Evolutionary conservation across 2,113 vertebrate species (phyloP).

Genomic region (Callipepla squamata): DNA sequence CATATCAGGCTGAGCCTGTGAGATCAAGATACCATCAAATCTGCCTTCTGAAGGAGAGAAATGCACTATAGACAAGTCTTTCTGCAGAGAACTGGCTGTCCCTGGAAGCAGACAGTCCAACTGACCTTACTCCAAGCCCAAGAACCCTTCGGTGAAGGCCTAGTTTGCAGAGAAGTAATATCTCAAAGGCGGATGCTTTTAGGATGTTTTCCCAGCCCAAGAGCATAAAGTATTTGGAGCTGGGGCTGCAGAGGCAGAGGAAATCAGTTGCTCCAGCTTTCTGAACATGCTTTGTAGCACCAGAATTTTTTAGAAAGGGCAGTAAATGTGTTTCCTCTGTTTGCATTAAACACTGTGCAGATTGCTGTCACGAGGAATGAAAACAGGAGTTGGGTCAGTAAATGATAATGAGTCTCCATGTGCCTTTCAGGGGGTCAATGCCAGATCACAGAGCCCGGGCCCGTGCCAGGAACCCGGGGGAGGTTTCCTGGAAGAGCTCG

Average conservation of each 20-base stretch:
- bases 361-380: slow-evolving; percentile 70
- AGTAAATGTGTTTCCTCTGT: slow-evolving; percentile 68
- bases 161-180: neutral
- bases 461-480: slow-evolving; percentile 24
- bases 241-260: slow-evolving; percentile 3
- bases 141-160: neutral
- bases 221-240: neutral
- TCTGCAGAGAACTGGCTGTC: slow-evolving; percentile 36
- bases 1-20: neutral
- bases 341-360: slow-evolving; percentile 61
- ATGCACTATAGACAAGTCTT: neutral
- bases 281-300: slow-evolving; percentile 30
- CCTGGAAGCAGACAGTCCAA: neutral
- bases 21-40: slow-evolving; percentile 1
- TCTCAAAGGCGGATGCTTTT: neutral
- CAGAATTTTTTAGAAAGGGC: slow-evolving; percentile 57
- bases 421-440: slow-evolving; percentile 64
- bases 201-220: slow-evolving; percentile 17
- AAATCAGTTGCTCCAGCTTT: neutral
- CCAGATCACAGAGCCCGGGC: slow-evolving; percentile 55
- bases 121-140: neutral
- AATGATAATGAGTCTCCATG: slow-evolving; percentile 59
- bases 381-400: slow-evolving; percentile 74
- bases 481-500: slow-evolving; percentile 53
- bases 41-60: neutral